Evolutionary conservation across 1,140 invertebrate species (phyloP), one percentile per base, ranked within the genome.

Genomic region (Eulimnadia texana): DNA sequence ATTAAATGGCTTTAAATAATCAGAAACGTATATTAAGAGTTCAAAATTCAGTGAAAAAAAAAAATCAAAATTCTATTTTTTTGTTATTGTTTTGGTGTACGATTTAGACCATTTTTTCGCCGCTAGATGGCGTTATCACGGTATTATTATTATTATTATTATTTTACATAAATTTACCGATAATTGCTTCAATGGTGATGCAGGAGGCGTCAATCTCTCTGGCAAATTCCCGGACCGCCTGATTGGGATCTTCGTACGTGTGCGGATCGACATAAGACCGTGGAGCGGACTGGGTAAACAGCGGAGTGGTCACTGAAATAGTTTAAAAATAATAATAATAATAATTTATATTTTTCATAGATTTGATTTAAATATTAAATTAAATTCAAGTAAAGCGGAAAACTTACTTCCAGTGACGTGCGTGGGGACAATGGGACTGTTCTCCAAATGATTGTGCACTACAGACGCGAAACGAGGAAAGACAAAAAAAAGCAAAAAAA

Each of bases 211-310:
- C 94, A 64, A 98, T 98, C 81, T 98, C 94, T 61, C 92, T 77
- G 0, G 94, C 93, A 74, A 98, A 98, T 76, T 98, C 93, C 66
- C 90, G 78, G 0, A 98, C 92, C 13, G 94, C 94, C 73, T 97
- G 93, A 72, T 97, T 95, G 13, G 94, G 94, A 76, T 98, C 94
- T 77, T 98, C 94, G 73, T 98, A 98, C 0, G 93, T 97, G 69
- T 96, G 93, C n/a, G 94, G 94, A 76, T 98, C 94, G 57, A 98
- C 90, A 71, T 98, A 98, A 27, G 92, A 93, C 64, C 23, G 69
- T 69, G 63, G 72, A 67, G 56, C 47, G 1, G 50, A 75, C 70
- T 87, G 87, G 53, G 90, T 92, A 77, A 97, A 97, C 60, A 97
- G 73, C 25, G 93, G 93, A 59, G 93, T 94, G 16, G 93, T 95